phyloP scores from a whole-genome alignment of 2,113 vertebrate species.

The Neomonachus schauinslandi region DNA sequence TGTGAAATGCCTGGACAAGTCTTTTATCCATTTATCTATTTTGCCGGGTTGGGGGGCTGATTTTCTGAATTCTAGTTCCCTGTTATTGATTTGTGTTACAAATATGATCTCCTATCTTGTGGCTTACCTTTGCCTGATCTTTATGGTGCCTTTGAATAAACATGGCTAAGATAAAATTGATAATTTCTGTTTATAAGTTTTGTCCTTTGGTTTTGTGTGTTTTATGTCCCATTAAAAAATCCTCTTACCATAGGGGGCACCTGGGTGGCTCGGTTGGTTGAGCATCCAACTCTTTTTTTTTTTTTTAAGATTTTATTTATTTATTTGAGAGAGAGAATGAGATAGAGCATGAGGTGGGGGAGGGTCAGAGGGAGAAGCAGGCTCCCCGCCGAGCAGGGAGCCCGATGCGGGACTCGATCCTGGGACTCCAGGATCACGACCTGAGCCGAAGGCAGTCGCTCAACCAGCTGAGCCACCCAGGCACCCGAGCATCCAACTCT shows the following conservation, averaged over 20 bases:
- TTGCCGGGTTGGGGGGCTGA: not conserved
- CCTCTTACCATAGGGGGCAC: not conserved
- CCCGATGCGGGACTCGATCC: too few relatives aligned
- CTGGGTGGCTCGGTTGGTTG: not conserved
- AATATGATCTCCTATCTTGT: not conserved
- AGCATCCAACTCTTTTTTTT: not conserved
- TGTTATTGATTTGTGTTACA: not conserved
- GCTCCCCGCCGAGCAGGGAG: too few relatives aligned
- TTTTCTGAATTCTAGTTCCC: not conserved
- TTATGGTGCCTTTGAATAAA: not conserved
- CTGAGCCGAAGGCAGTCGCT: too few relatives aligned
- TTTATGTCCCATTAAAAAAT: not conserved
- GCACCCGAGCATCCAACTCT: not conserved
- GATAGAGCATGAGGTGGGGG: too few relatives aligned
- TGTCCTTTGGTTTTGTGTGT: not conserved
- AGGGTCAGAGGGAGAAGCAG: too few relatives aligned
- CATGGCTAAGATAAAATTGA: not conserved
- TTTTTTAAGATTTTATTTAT: too few relatives aligned
- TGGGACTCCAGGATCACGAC: too few relatives aligned
- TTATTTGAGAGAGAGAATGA: too few relatives aligned
- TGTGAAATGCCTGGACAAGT: not conserved
- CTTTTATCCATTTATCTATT: not conserved
- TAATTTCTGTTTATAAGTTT: not conserved
- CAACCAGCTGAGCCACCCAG: too few relatives aligned
- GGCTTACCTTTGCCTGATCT: not conserved